Percentiles rank a stretch among this genome's conserved stretches.
Conservation (phyloP, 53 echinoderm and acorn worm species). For the Holothuria leucospilota region DNA sequence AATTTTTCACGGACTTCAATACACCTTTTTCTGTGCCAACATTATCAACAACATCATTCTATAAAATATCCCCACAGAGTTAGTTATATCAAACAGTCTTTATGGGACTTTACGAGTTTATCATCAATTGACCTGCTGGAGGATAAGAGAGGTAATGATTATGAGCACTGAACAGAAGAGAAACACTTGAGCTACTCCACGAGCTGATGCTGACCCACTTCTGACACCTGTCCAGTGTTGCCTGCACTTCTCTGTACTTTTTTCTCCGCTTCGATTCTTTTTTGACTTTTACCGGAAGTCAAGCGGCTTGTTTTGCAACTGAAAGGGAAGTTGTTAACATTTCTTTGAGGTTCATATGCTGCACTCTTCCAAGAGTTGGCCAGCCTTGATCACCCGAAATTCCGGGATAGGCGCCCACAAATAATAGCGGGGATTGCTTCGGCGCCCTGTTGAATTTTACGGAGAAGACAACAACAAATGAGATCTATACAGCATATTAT, state of each 20-base stretch:
- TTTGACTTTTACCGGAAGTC: constrained; percentile 16
- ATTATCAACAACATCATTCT: too few species aligned
- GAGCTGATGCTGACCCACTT: constrained; percentile 17
- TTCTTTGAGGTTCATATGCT: constrained; percentile 41
- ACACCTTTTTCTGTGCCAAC: too few species aligned
- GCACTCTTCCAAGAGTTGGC: constrained; percentile 13
- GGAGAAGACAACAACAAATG: too few species aligned
- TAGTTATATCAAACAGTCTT: too few species aligned
- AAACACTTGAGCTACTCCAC: too few species aligned
- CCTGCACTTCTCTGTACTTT: constrained; percentile 21
- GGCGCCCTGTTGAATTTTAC: constrained; percentile 12
- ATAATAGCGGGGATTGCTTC: constrained; percentile 28
- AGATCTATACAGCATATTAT: too few species aligned
- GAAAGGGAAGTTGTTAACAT: constrained; percentile 41
- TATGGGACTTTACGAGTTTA: too few species aligned
- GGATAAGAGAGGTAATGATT: too few species aligned
- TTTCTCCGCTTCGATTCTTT: not conserved
- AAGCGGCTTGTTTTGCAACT: constrained; percentile 42
- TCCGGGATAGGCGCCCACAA: constrained; percentile 41
- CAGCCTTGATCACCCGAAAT: constrained; percentile 30
- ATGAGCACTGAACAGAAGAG: too few species aligned
- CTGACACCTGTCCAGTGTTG: constrained; percentile 30
- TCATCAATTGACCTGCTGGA: too few species aligned
- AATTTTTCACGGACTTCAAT: too few species aligned
- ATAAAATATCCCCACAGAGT: too few species aligned